These are phyloP conservation scores for Lithosia quadra DNA, from an alignment of 2,888 invertebrate species.

Conservation along the genomic window DNA sequence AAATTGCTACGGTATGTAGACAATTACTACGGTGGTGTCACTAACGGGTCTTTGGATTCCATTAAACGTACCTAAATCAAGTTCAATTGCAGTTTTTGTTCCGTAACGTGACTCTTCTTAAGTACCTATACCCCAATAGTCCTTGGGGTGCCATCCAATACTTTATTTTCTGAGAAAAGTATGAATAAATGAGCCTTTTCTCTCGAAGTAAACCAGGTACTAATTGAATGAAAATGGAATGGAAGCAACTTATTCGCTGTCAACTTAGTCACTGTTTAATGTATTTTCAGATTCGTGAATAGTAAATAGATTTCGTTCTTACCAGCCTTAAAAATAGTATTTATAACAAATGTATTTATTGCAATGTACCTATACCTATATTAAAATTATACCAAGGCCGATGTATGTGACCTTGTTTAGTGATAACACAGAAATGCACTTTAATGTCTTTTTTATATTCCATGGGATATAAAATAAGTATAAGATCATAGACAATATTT, in stretches of 20 bases:
- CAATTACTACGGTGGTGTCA: not conserved
- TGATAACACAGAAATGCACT: not conserved
- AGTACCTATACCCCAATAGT: not conserved
- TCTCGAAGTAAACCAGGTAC: not conserved
- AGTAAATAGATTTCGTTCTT: too few relatives aligned
- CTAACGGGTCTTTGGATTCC: not conserved
- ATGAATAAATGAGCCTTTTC: not conserved
- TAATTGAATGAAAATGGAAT: not conserved
- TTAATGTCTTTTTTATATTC: not conserved
- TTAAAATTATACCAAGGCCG: too few relatives aligned
- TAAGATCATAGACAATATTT: constrained; percentile 18
- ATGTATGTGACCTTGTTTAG: not conserved
- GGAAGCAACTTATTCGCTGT: too few relatives aligned
- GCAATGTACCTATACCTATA: too few relatives aligned
- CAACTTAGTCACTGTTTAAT: too few relatives aligned
- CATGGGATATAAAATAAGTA: not conserved
- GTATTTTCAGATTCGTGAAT: too few relatives aligned
- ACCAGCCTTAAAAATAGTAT: too few relatives aligned
- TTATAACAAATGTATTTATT: too few relatives aligned
- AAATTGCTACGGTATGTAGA: too few relatives aligned
- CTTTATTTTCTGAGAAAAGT: not conserved
- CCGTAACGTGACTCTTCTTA: constrained; percentile 9
- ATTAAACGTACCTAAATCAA: constrained; percentile 14
- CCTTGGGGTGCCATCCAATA: not conserved
- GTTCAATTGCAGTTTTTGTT: constrained; percentile 15